Evolutionary conservation across 2,888 invertebrate species (phyloP).

Genomic region (Malacosoma neustria): DNA sequence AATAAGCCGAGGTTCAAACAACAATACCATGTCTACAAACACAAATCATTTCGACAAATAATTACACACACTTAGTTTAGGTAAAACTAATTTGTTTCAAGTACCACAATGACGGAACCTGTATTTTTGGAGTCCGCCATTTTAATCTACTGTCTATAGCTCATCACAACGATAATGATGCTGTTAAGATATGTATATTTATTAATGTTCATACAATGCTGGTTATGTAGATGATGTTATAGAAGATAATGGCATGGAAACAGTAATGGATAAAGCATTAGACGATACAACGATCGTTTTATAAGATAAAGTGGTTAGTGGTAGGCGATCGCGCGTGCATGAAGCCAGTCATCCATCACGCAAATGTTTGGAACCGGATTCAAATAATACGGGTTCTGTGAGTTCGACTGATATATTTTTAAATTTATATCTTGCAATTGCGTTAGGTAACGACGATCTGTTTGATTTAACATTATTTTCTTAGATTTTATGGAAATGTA

Average conservation of each 20-base stretch:
- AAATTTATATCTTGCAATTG: neutral
- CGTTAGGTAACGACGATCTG: neutral
- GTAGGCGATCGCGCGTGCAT: conserved; percentile 42
- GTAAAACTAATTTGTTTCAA: conserved; percentile 25
- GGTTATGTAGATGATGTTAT: neutral
- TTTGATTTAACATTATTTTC: neutral
- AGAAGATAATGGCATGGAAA: conserved; percentile 4
- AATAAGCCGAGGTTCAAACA: neutral
- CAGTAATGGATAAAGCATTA: conserved; percentile 21
- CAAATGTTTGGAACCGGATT: conserved; percentile 63
- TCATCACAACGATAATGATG: conserved; percentile 37
- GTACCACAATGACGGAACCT: conserved; percentile 48
- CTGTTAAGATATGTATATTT: neutral
- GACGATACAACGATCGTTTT: conserved; percentile 14
- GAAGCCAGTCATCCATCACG: conserved; percentile 65
- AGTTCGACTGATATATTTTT: conserved; percentile 8
- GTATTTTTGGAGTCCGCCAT: conserved; percentile 65
- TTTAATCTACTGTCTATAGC: conserved; percentile 59
- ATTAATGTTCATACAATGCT: conserved; percentile 18
- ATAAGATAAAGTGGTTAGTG: conserved; percentile 13
- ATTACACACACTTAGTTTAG: neutral
- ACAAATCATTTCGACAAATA: neutral
- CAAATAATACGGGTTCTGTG: conserved; percentile 38
- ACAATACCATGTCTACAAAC: neutral
- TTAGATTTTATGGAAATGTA: neutral